Evolutionary conservation across 1,140 invertebrate species (phyloP).

Genomic region (Heliothis subflexa): DNA sequence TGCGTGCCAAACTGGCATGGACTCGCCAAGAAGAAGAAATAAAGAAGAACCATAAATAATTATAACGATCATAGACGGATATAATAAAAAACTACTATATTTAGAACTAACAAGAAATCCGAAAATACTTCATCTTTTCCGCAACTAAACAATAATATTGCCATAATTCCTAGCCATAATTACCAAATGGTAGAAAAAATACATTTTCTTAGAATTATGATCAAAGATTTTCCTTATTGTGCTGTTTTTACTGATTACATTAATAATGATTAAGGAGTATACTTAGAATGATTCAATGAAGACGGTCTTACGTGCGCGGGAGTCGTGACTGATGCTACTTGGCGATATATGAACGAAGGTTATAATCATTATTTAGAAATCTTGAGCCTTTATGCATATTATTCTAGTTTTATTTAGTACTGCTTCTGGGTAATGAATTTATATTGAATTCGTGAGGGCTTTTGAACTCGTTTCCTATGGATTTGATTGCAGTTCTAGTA

Average conservation of each 20-base stretch:
- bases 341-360: conserved; percentile 1
- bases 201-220: not conserved
- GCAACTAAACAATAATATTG: not conserved
- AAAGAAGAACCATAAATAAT: no score
- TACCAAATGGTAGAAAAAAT: not conserved
- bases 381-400: not conserved
- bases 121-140: no score
- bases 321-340: conserved; percentile 14
- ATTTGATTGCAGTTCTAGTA: no score
- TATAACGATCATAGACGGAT: no score
- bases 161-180: not conserved
- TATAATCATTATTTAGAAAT: conserved; percentile 16
- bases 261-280: conserved; percentile 6
- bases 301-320: no score
- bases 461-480: no score
- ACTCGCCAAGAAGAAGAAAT: no score
- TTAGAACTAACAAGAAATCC: no score
- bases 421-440: not conserved
- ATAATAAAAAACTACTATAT: no score
- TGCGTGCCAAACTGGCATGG: no score
- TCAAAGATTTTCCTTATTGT: conserved; percentile 4
- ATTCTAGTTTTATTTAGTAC: not conserved
- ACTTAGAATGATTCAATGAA: not conserved
- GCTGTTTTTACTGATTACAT: not conserved
- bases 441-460: no score